Evolutionary conservation across 1,140 invertebrate species (phyloP).

Genomic region (Heliconius congener): DNA sequence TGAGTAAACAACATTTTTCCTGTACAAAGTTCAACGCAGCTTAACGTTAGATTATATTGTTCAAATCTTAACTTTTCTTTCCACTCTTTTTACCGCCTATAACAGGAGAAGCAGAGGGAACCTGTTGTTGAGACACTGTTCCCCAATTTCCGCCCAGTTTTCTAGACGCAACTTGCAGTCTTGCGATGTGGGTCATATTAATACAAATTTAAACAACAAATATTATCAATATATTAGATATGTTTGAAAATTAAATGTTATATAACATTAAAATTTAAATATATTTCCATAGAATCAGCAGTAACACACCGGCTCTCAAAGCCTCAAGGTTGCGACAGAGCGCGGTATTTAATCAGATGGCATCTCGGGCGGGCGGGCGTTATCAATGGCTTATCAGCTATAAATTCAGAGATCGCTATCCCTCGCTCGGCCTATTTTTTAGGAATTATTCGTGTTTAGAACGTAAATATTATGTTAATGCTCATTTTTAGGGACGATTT

Average conservation of each 20-base stretch:
- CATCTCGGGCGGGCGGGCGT: slow-evolving; percentile 56
- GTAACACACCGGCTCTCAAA: slow-evolving; percentile 30
- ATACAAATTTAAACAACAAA: too few species aligned
- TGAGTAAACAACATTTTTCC: too few species aligned
- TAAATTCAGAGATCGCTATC: slow-evolving; percentile 26
- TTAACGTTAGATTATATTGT: too few species aligned
- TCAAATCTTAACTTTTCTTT: too few species aligned
- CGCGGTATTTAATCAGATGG: slow-evolving; percentile 66
- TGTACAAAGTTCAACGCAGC: too few species aligned
- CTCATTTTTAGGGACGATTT: not conserved
- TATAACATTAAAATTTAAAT: not conserved
- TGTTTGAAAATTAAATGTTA: not conserved
- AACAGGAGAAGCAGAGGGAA: too few species aligned
- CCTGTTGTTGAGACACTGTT: too few species aligned
- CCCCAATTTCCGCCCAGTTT: too few species aligned
- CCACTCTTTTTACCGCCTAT: too few species aligned
- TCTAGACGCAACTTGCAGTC: too few species aligned
- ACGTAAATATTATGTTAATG: slow-evolving; percentile 14
- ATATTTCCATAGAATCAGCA: not conserved
- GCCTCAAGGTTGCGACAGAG: slow-evolving; percentile 56
- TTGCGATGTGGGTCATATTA: too few species aligned
- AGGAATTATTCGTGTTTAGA: slow-evolving; percentile 8
- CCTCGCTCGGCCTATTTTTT: not conserved
- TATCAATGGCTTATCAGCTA: slow-evolving; percentile 50
- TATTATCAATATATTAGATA: too few species aligned